Percentiles rank a stretch among this genome's conserved stretches.
Evolutionary conservation across 2,113 vertebrate species (phyloP).

Genomic region (Vulpes lagopus): DNA sequence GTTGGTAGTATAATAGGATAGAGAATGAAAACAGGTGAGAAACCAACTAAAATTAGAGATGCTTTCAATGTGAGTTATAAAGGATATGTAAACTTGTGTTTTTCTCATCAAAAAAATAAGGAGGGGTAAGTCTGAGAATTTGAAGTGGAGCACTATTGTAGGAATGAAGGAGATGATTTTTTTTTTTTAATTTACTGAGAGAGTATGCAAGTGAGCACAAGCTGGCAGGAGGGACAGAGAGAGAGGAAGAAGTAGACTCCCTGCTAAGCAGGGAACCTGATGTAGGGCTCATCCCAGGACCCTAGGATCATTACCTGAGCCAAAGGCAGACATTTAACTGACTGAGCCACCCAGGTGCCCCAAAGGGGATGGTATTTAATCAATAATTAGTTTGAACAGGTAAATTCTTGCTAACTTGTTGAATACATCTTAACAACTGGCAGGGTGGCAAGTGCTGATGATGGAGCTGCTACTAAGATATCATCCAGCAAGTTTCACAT

Average conservation of each 20-base stretch:
- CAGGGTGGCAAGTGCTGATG: background rate
- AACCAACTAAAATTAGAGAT: background rate
- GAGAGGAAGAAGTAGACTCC: background rate
- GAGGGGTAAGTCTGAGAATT: background rate
- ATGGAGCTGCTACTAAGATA: background rate
- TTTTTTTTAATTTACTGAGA: background rate
- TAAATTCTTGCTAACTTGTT: slow-evolving; percentile 8
- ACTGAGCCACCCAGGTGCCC: background rate
- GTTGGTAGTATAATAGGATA: background rate
- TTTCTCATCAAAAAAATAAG: slow-evolving; percentile 32
- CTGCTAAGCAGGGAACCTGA: background rate
- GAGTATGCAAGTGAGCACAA: background rate
- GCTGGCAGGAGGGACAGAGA: too few species aligned
- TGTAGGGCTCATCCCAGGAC: background rate
- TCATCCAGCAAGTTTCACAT: background rate
- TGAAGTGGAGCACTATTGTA: background rate
- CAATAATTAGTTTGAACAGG: slow-evolving; percentile 43
- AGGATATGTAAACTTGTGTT: background rate
- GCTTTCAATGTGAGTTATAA: background rate
- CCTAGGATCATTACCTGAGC: background rate
- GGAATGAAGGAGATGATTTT: background rate
- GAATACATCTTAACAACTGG: background rate
- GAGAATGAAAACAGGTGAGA: background rate
- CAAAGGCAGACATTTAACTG: background rate
- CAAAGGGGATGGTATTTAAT: background rate